These are phyloP conservation scores for Halocynthia aurantium DNA, from an alignment of 23 tunicate species.

Conservation along the genomic window DNA sequence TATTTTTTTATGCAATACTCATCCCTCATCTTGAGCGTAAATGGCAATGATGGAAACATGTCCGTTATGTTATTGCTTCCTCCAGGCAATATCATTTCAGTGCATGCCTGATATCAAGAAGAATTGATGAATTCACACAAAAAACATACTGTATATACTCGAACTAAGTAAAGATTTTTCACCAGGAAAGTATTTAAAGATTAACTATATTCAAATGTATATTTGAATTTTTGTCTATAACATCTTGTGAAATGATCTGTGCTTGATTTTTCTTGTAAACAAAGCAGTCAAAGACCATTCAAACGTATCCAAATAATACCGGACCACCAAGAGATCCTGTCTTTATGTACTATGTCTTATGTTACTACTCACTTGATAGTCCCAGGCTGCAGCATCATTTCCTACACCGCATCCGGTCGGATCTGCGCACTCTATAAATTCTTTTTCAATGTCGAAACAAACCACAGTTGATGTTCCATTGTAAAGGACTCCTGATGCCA, in stretches of 20 bases:
- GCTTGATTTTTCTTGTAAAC: too few relatives aligned
- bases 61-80: constrained; percentile 80
- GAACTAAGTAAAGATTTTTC: too few relatives aligned
- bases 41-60: constrained; percentile 89
- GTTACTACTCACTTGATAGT: constrained; percentile 71
- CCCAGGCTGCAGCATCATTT: constrained; percentile 79
- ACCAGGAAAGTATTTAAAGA: too few relatives aligned
- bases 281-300: too few relatives aligned
- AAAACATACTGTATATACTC: too few relatives aligned
- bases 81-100: constrained; percentile 88
- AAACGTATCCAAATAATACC: too few relatives aligned
- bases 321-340: too few relatives aligned
- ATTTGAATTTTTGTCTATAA: not conserved
- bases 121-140: not conserved
- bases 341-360: too few relatives aligned
- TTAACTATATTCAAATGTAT: not conserved
- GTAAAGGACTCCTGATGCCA: constrained; percentile 75
- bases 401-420: constrained; percentile 99
- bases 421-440: constrained; percentile 91
- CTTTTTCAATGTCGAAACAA: constrained; percentile 76
- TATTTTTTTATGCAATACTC: constrained; percentile 59
- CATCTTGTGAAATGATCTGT: too few relatives aligned
- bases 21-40: constrained; percentile 63
- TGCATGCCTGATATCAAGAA: constrained; percentile 66
- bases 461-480: constrained; percentile 52